phyloP scores from a whole-genome alignment of 2,888 invertebrate species.

The Eilema griseolum region DNA sequence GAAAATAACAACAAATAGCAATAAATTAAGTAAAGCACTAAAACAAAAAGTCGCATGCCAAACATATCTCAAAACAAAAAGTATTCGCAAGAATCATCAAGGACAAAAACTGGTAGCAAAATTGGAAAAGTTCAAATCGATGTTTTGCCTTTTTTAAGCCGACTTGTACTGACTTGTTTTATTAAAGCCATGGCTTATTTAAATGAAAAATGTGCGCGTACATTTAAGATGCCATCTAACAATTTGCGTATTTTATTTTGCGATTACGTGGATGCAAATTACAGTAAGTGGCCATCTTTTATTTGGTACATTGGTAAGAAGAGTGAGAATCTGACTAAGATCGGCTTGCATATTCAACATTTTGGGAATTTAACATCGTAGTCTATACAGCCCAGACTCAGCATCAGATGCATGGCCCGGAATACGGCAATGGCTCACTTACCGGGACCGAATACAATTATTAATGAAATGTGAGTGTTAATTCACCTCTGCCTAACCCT shows the following conservation, averaged over 20 bases:
- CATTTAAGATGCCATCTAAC: not conserved
- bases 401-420: no score
- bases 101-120: slow-evolving; percentile 20
- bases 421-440: no score
- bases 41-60: slow-evolving; percentile 26
- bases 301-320: no score
- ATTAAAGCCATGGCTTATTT: slow-evolving; percentile 20
- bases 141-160: slow-evolving; percentile 20
- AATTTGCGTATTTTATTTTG: not conserved
- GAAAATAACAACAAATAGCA: not conserved
- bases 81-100: slow-evolving; percentile 6
- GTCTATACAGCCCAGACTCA: no score
- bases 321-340: no score
- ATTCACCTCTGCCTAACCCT: no score
- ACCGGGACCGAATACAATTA: no score
- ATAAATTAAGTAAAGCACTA: not conserved
- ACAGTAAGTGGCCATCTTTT: no score
- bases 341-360: no score
- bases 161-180: slow-evolving; percentile 30
- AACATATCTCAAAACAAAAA: slow-evolving; percentile 28
- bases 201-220: not conserved
- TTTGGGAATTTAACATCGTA: no score
- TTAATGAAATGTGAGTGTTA: no score
- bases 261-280: not conserved
- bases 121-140: slow-evolving; percentile 41